These are phyloP conservation scores for Argopecten irradians DNA, from an alignment of 1,140 invertebrate species.

Conservation along the genomic window DNA sequence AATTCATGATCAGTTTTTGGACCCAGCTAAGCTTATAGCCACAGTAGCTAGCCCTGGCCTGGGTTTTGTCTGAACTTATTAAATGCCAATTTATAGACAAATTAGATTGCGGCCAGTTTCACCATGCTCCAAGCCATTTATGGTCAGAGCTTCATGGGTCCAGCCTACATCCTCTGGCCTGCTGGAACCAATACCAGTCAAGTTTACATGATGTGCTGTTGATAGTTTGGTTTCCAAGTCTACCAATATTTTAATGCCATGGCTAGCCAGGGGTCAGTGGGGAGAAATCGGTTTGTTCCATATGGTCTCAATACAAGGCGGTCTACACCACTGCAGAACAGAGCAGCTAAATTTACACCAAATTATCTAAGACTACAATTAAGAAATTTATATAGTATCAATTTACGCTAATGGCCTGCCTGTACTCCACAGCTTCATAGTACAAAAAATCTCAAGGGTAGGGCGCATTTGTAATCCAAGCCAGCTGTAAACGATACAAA, in stretches of 20 bases:
- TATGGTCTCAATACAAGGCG: background rate
- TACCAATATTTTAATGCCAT: slow-evolving; percentile 18
- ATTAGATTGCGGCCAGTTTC: slow-evolving; percentile 29
- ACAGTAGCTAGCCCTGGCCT: background rate
- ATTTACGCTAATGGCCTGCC: background rate
- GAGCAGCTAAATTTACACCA: background rate
- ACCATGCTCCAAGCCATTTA: slow-evolving; percentile 26
- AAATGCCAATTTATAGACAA: slow-evolving; percentile 41
- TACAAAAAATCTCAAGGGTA: background rate
- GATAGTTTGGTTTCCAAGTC: slow-evolving; percentile 21
- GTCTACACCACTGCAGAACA: background rate
- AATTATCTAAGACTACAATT: background rate
- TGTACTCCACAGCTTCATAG: background rate
- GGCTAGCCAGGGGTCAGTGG: slow-evolving; percentile 4
- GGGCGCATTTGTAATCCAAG: background rate
- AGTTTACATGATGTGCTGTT: slow-evolving; percentile 1
- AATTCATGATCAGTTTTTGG: slow-evolving; percentile 31
- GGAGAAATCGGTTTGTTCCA: background rate
- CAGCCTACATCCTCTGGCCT: background rate
- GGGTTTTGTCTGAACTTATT: slow-evolving; percentile 33
- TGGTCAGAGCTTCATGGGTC: slow-evolving; percentile 11
- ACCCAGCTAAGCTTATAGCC: background rate
- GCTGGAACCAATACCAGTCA: slow-evolving; percentile 14
- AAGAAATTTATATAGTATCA: slow-evolving; percentile 10
- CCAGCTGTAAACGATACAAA: background rate